phyloP scores from a whole-genome alignment of 1,140 invertebrate species.

The Riptortus pedestris region DNA sequence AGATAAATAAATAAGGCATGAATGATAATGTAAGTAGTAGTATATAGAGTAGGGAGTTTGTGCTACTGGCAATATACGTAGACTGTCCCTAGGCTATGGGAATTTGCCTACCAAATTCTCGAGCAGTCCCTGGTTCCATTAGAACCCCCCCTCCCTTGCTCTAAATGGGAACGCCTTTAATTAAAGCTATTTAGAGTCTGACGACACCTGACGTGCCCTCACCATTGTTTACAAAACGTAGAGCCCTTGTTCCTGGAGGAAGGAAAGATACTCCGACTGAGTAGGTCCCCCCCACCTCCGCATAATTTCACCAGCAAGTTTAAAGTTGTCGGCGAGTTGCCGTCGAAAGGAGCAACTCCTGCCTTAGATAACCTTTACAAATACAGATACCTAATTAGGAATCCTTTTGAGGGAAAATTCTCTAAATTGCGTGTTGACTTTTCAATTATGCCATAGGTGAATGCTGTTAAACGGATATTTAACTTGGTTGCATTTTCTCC shows the following conservation, averaged over 20 bases:
- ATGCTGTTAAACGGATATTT: no score
- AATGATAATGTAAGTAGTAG: no score
- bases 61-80: no score
- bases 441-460: no score
- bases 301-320: no score
- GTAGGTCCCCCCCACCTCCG: not conserved
- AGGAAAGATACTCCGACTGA: not conserved
- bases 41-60: no score
- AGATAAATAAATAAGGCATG: no score
- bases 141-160: not conserved
- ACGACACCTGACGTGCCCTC: not conserved
- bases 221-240: not conserved
- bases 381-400: not conserved
- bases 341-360: no score
- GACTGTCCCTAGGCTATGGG: no score
- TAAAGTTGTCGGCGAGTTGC: no score
- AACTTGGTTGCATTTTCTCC: no score
- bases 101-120: conserved; percentile 12
- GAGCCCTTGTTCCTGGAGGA: not conserved
- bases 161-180: conserved; percentile 7
- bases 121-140: not conserved
- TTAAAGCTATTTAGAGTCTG: not conserved
- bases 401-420: not conserved
- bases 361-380: not conserved
- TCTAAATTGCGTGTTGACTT: no score